phyloP scores from a whole-genome alignment of 1,140 invertebrate species.

The Eriosoma lanigerum region DNA sequence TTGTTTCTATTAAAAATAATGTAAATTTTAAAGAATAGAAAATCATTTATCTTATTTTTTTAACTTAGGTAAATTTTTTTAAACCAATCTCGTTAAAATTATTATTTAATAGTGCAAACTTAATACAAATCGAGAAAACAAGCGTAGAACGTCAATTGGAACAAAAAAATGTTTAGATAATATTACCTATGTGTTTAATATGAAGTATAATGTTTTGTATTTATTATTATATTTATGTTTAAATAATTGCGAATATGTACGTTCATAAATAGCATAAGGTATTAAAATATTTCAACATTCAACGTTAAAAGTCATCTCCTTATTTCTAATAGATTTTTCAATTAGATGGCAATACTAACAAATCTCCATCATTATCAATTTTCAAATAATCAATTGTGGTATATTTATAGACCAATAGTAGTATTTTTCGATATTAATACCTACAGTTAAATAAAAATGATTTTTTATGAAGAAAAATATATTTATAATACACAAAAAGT shows the following conservation, averaged over 20 bases:
- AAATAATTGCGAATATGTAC: constrained; percentile 25
- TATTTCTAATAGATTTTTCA: constrained; percentile 6
- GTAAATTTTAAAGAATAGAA: too few species aligned
- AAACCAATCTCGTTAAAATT: too few species aligned
- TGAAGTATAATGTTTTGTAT: neutral
- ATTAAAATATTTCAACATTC: neutral
- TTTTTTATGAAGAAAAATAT: too few species aligned
- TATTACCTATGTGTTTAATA: neutral
- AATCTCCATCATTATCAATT: neutral
- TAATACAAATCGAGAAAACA: too few species aligned
- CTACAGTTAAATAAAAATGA: too few species aligned
- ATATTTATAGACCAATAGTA: neutral
- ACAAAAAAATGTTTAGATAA: too few species aligned
- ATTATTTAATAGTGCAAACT: too few species aligned
- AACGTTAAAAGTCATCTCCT: constrained; percentile 5
- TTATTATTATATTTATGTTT: neutral
- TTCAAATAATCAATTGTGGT: neutral
- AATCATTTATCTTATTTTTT: too few species aligned
- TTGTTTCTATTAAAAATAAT: too few species aligned
- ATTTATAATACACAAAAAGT: too few species aligned
- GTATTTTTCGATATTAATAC: neutral
- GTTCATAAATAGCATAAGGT: neutral
- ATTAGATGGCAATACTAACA: neutral
- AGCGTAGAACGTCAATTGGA: too few species aligned
- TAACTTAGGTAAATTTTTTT: too few species aligned